Conservation (phyloP, 2,888 invertebrate genomes). For the Folsomia candida region DNA sequence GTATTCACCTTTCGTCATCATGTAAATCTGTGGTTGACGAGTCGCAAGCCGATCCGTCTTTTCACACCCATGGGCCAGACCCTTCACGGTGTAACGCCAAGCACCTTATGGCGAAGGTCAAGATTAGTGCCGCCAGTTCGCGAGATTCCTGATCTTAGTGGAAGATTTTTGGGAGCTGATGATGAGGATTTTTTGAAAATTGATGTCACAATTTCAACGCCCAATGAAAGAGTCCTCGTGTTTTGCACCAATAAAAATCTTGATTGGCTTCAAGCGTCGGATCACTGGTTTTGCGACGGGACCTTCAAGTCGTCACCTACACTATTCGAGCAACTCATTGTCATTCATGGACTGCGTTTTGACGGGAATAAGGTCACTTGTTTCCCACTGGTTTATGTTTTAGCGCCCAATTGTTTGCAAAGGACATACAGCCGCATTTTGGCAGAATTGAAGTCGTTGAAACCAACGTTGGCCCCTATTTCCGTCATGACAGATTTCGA, state of each 20-base stretch:
- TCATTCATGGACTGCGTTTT: not conserved
- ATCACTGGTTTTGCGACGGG: not conserved
- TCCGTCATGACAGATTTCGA: slow-evolving; percentile 1
- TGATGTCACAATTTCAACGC: no score
- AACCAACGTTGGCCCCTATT: not conserved
- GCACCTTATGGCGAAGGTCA: no score
- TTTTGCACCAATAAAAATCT: not conserved
- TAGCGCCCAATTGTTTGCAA: not conserved
- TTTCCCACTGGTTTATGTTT: not conserved
- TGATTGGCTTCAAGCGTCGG: not conserved
- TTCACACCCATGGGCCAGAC: no score
- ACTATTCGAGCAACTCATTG: not conserved
- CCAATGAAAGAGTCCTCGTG: not conserved
- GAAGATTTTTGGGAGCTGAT: no score
- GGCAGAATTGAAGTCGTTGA: not conserved
- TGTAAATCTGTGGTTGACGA: no score
- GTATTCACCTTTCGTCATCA: no score
- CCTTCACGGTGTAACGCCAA: no score
- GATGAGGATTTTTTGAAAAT: no score
- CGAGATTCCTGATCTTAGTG: no score
- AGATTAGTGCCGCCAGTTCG: no score
- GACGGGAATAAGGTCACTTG: not conserved
- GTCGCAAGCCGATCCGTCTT: no score
- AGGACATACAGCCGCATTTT: not conserved
- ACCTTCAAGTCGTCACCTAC: not conserved